A percentile compares a stretch with the other conserved stretches of the same genome.
Conservation (phyloP, 35 echinoderm and acorn worm species). For the Lytechinus pictus region DNA sequence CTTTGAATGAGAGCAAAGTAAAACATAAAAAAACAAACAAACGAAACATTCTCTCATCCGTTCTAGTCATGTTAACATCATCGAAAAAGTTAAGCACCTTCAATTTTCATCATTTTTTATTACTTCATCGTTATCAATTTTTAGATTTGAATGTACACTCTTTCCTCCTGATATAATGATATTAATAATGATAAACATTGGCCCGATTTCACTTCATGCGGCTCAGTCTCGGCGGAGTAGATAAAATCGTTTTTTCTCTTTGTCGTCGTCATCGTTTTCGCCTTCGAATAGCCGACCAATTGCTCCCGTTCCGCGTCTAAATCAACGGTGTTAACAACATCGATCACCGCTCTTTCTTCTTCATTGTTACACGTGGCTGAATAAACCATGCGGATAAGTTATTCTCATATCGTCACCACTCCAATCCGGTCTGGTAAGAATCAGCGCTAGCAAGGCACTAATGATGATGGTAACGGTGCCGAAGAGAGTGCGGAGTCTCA, state of each 20-base stretch:
- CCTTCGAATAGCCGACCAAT: background rate
- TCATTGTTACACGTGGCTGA: slow-evolving; percentile 23
- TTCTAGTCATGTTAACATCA: no score
- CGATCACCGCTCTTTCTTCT: background rate
- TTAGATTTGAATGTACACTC: background rate
- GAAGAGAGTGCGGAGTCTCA: background rate
- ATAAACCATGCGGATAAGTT: slow-evolving; percentile 32
- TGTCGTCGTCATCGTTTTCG: background rate
- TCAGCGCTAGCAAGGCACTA: background rate
- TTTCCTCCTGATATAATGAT: background rate
- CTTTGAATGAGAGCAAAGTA: no score
- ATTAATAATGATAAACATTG: background rate
- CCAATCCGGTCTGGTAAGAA: background rate
- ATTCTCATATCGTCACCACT: slow-evolving; percentile 16
- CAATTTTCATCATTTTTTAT: no score
- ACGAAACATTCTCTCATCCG: no score
- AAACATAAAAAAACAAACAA: no score
- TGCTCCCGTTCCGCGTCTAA: background rate
- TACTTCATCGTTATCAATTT: background rate
- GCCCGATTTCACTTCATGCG: background rate
- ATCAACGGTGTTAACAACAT: slow-evolving; percentile 30
- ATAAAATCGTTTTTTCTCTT: background rate
- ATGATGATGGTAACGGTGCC: background rate
- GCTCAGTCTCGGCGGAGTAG: background rate
- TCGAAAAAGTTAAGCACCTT: no score